Conservation (phyloP, 2,888 invertebrate species). For the Conus canariensis region DNA sequence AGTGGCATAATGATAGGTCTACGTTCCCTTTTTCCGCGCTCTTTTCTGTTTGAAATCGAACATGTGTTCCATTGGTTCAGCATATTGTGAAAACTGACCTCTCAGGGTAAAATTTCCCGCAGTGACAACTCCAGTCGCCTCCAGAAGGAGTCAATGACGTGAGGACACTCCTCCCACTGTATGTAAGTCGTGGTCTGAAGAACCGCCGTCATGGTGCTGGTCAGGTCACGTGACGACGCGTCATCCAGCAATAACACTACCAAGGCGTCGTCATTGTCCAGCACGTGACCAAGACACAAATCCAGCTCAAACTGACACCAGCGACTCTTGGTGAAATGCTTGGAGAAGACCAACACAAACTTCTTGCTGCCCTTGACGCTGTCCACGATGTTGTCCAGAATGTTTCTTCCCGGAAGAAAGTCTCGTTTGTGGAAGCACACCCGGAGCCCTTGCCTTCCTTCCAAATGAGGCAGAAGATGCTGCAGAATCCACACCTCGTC, state of each 20-base stretch:
- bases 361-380: conserved; percentile 85
- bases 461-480: conserved; percentile 84
- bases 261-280: conserved; percentile 70
- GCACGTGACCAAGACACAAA: conserved; percentile 46
- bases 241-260: conserved; percentile 85
- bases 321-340: conserved; percentile 72
- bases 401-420: conserved; percentile 84
- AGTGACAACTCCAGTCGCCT: background rate
- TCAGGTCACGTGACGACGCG: conserved; percentile 83
- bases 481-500: conserved; percentile 85
- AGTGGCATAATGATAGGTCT: too few relatives aligned
- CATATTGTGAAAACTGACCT: too few relatives aligned
- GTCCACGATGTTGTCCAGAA: conserved; percentile 86
- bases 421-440: conserved; percentile 86
- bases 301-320: conserved; percentile 59
- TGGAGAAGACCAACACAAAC: conserved; percentile 85
- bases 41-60: too few relatives aligned
- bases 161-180: background rate
- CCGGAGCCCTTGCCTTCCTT: conserved; percentile 70
- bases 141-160: conserved; percentile 26
- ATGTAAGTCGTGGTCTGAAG: conserved; percentile 84
- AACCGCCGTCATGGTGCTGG: conserved; percentile 84
- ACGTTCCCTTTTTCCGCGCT: too few relatives aligned
- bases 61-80: too few relatives aligned
- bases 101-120: background rate